phyloP scores from a whole-genome alignment of 2,888 invertebrate genomes.

The Nemapogon koenigi region DNA sequence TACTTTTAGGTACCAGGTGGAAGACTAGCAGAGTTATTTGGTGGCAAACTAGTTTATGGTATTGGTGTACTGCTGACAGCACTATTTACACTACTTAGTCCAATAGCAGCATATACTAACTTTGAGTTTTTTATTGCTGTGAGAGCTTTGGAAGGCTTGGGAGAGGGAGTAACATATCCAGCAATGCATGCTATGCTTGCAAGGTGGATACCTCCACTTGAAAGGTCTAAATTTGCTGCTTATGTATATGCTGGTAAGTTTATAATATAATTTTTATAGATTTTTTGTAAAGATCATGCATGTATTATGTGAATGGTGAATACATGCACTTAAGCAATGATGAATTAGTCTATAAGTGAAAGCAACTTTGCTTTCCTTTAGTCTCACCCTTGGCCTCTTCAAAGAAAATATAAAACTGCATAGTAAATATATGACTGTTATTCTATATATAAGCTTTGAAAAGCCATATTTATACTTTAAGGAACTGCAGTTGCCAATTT shows the following conservation, averaged over 20 bases:
- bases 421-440: too few species aligned
- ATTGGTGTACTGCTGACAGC: conserved; percentile 82
- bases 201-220: conserved; percentile 91
- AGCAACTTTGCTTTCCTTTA: too few species aligned
- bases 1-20: conserved; percentile 69
- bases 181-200: conserved; percentile 94
- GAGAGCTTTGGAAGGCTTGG: conserved; percentile 81
- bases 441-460: too few species aligned
- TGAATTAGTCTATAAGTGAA: too few species aligned
- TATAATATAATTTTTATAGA: neutral
- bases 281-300: neutral
- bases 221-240: conserved; percentile 89
- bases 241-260: conserved; percentile 79
- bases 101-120: conserved; percentile 75
- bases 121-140: conserved; percentile 76
- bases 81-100: conserved; percentile 82
- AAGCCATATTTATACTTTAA: too few species aligned
- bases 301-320: too few species aligned
- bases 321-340: too few species aligned
- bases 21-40: conserved; percentile 82
- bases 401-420: too few species aligned
- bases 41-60: conserved; percentile 89
- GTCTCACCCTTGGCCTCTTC: too few species aligned
- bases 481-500: too few species aligned
- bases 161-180: conserved; percentile 91